Base-by-base conservation (phyloP, 1,140 invertebrate species). In the Melanaphis sacchari region DNA sequence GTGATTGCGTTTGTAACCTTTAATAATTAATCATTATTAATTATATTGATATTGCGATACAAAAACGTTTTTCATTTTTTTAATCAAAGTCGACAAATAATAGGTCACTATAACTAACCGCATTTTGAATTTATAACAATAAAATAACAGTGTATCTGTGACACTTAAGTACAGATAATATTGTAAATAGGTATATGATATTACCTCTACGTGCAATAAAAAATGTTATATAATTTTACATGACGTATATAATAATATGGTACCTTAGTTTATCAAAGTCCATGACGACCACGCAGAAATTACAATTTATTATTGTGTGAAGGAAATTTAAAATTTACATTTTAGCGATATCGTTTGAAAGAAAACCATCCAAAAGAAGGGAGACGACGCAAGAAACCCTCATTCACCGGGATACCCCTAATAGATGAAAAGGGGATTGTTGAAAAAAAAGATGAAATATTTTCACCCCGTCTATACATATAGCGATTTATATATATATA, bases 321-420 rank as follows among this genome's bases (percentile, higher is more conserved):
- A 46, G n/a, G 26, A 26, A 88, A 88, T 88, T 88, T 88, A 49
- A 88, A 88, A 88, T 88, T 36, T 52, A 88, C 87, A 88, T 88
- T 88, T 88, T 46, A 36, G 43, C 46, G 18, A 88, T 88, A 52
- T 49, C 46, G 87, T 88, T 11, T 49, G 87, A 52, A n/a, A 88
- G 43, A 36, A 36, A 36, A 49, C n/a, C 46, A 8, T 11, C 18
- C 59, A 76, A 46, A 49, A 88, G 6, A 7, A 88, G 43, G 46
- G 26, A 49, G 43, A 49, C 31, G 43, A 52, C 5, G 59, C 59
- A 76, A 15, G 59, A 31, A 76, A 76, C n/a, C 87, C 41, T 88
- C 43, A 52, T 49, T 36, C 5, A 21, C 9, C 4, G n/a, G n/a
- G 6, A 49, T 49, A 31, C 26, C 24, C 15, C 59, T 31, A 31